Evolutionary conservation across 2,888 invertebrate genomes (phyloP).

Genomic region (Melanophora roralis): DNA sequence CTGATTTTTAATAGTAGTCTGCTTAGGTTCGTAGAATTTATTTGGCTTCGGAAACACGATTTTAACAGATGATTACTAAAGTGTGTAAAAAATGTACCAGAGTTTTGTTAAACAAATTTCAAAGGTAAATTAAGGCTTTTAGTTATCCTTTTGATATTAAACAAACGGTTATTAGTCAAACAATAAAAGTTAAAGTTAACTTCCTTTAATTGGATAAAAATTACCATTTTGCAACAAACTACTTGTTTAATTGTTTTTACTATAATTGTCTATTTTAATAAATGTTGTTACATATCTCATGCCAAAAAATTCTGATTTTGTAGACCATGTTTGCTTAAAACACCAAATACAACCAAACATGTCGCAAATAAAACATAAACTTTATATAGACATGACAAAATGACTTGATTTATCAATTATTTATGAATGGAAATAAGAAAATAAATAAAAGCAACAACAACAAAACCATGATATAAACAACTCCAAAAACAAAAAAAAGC

Average conservation of each 20-base stretch:
- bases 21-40: too few species aligned
- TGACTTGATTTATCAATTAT: conserved; percentile 55
- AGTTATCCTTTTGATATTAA: too few species aligned
- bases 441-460: conserved; percentile 17
- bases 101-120: too few species aligned
- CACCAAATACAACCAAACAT: background rate
- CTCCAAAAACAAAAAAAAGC: background rate
- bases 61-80: too few species aligned
- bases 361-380: conserved; percentile 10
- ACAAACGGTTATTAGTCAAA: too few species aligned
- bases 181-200: background rate
- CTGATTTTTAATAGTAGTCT: too few species aligned
- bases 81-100: too few species aligned
- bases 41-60: too few species aligned
- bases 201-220: background rate
- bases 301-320: background rate
- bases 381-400: conserved; percentile 31
- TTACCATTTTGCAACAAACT: background rate
- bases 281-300: background rate
- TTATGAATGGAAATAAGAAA: conserved; percentile 17
- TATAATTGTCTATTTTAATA: background rate
- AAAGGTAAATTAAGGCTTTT: too few species aligned
- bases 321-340: conserved; percentile 24
- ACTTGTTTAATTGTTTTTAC: background rate
- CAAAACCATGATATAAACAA: conserved; percentile 50